Conservation (phyloP, 1,140 invertebrate species). For the Zaprionus camerounensis region DNA sequence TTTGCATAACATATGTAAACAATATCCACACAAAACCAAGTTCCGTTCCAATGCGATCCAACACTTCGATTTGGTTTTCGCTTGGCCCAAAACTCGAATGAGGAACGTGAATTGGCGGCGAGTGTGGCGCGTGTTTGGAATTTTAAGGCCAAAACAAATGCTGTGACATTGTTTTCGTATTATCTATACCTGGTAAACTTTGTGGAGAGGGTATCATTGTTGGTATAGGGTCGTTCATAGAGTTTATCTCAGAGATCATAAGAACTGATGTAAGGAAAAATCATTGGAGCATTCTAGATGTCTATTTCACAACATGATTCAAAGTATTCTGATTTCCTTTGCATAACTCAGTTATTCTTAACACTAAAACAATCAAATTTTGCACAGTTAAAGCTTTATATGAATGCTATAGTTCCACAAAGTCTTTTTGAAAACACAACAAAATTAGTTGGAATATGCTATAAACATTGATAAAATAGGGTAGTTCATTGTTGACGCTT, state of each 20-base stretch:
- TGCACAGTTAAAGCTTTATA: background rate
- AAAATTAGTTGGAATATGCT: background rate
- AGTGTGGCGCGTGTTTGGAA: constrained; percentile 21
- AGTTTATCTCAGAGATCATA: background rate
- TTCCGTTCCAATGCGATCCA: constrained; percentile 4
- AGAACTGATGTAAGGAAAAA: background rate
- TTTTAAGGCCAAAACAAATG: constrained; percentile 15
- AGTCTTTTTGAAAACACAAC: background rate
- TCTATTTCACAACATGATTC: background rate
- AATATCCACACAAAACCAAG: constrained; percentile 20
- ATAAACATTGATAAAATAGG: background rate
- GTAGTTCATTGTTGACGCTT: background rate
- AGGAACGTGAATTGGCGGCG: background rate
- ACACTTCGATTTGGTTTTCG: background rate
- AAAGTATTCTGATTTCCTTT: no score
- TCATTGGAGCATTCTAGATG: background rate
- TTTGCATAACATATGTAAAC: constrained; percentile 38
- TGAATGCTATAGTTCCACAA: background rate
- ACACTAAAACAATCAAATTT: background rate
- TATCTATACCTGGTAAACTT: background rate
- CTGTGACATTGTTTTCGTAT: constrained; percentile 24
- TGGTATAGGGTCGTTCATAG: background rate
- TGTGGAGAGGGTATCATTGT: background rate
- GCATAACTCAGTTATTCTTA: background rate
- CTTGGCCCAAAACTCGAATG: background rate